Conservation (phyloP, 2,888 invertebrate species). For the Napeogenes sylphis region DNA sequence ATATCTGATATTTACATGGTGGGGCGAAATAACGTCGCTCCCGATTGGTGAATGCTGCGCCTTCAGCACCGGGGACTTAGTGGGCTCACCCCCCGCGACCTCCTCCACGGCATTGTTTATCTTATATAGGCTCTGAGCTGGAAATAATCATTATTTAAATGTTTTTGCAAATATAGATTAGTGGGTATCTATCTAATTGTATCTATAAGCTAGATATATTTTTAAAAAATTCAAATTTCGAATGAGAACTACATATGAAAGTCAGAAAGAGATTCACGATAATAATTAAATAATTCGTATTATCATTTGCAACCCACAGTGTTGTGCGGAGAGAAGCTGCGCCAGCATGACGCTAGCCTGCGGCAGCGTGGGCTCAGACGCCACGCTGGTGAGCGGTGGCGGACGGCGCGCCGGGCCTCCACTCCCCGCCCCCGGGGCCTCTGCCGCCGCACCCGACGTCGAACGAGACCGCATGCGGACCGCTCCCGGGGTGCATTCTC, state of each 20-base stretch:
- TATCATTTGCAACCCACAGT: constrained; percentile 72
- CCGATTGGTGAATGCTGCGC: constrained; percentile 68
- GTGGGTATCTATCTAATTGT: too few relatives aligned
- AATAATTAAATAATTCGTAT: too few relatives aligned
- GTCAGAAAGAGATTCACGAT: too few relatives aligned
- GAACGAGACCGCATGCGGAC: constrained; percentile 65
- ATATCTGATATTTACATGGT: constrained; percentile 48
- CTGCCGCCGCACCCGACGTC: constrained; percentile 73
- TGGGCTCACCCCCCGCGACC: constrained; percentile 47
- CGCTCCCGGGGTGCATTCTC: constrained; percentile 50
- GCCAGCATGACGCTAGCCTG: constrained; percentile 87
- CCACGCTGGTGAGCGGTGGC: constrained; percentile 83
- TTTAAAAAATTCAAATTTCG: too few relatives aligned
- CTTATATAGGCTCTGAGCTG: constrained; percentile 74
- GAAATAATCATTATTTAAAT: constrained; percentile 22
- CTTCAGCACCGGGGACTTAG: constrained; percentile 63
- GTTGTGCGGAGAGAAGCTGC: constrained; percentile 84
- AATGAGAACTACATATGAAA: too few relatives aligned
- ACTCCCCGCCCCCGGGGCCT: constrained; percentile 64
- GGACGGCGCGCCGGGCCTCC: constrained; percentile 46
- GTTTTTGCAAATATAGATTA: too few relatives aligned
- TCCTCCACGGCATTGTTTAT: constrained; percentile 65
- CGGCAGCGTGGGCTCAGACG: constrained; percentile 86
- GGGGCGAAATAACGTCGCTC: constrained; percentile 72
- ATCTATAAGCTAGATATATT: too few relatives aligned